Evolutionary conservation across 2,113 vertebrate species (phyloP).

Genomic region (Halcyon malimbica): DNA sequence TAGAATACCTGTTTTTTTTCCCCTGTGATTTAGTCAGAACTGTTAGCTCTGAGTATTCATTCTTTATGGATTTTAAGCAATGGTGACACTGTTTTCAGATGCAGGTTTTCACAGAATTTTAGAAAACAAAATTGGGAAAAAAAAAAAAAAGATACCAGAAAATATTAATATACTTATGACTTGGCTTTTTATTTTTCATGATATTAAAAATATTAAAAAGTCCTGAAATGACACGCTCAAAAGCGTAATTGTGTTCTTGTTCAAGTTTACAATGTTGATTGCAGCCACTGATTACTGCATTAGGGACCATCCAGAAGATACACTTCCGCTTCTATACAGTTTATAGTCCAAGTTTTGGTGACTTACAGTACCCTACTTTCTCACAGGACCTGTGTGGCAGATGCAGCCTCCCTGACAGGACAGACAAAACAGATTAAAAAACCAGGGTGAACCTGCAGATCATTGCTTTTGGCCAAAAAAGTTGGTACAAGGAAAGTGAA

Average conservation of each 20-base stretch:
- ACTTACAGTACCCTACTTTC: not conserved
- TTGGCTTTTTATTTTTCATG: not conserved
- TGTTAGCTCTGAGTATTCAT: not conserved
- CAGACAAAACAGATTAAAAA: too few relatives aligned
- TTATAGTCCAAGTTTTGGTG: not conserved
- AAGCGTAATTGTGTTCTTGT: accelerated
- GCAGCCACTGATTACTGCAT: not conserved
- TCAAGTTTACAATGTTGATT: not conserved
- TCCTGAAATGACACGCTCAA: not conserved
- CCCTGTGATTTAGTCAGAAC: not conserved
- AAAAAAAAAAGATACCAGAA: not conserved
- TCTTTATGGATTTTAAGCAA: not conserved
- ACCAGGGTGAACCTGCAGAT: not conserved
- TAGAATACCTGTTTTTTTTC: not conserved
- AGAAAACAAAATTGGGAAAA: not conserved
- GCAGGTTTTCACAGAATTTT: not conserved
- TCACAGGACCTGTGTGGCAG: not conserved
- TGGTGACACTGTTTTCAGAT: not conserved
- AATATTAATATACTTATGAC: not conserved
- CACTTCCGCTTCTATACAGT: not conserved
- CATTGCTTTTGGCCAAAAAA: not conserved
- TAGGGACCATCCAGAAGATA: not conserved
- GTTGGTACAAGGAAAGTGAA: not conserved
- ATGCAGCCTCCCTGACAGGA: too few relatives aligned
- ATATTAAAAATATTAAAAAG: not conserved